Base-by-base conservation (phyloP, 2,113 vertebrate genomes). In the Accipiter cooperii region DNA sequence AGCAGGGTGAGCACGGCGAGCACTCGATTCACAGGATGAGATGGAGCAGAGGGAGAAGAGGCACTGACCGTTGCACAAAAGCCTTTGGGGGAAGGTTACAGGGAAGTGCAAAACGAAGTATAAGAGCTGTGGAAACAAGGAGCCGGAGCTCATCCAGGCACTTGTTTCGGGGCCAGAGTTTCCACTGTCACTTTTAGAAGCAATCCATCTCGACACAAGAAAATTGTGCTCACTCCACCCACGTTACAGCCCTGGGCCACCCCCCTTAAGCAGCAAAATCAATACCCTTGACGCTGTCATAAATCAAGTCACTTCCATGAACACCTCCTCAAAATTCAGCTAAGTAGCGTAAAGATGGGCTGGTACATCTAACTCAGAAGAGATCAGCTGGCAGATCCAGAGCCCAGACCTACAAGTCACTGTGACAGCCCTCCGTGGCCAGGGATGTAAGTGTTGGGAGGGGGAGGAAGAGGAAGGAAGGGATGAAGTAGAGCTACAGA, bases 21-120 rank as follows among this genome's bases (percentile, higher is more conserved):
- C 44, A 1, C 1, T 7, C 9, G 18, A 3, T 8, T 12, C 51
- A 26, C 26, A 4, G 28, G 24, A 10, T 3, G 29, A 12, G 38
- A 10, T 0, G n/a, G n/a, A 24, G 31, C 80, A 22, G 28, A 1
- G n/a, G 5, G 29, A 47, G 46, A 22, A 64, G 60, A 24, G 31
- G 29, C 54, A 42, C 28, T 5, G 4, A 34, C 2, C 1, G 3
- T 1, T 6, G 42, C 47, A 12, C n/a, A 29, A 38, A 19, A 64
- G 44, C 65, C 24, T 52, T 14, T 6, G 8, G 47, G 51, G 34
- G 24, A 63, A 68, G 52, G 44, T 26, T 36, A 76, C 19, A 46
- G 66, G 29, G 57, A 28, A 76, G 21, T 0, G 8, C n/a, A 51
- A 76, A 83, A 36, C 21, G 38, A n/a, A 44, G 19, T 1, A 0